Evolutionary conservation across 2,888 invertebrate genomes (phyloP), one percentile per base, ranked within the genome.

Genomic region (Trichogramma dendrolimi): DNA sequence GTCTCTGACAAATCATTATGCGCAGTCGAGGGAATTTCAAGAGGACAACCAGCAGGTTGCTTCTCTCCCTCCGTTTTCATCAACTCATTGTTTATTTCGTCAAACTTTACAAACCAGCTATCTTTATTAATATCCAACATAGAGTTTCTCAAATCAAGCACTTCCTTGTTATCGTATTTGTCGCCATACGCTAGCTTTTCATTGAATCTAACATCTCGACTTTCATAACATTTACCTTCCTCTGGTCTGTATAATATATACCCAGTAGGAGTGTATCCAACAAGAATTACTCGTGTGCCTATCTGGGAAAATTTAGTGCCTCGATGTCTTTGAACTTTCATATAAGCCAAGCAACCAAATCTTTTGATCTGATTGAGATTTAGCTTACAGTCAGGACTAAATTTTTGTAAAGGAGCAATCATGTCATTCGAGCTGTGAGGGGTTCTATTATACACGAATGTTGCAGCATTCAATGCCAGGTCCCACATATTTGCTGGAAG

Each of bases 401-500:
- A 67, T 41, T 58, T 65, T 47, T 58, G 43, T 8, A 64, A n/a
- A 10, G 66, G 66, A 8, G 41, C 55, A 58, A 49, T 27, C 55
- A 64, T 61, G 41, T 62, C 55, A 14, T 48, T 60, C 5, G 63
- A 50, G 43, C 63, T 67, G 40, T 64, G 61, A 8, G 61, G 61
- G n/a, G 64, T 60, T 42, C 60, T 50, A 55, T 67, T 66, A 48
- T 67, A 67, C 38, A 53, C 59, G 58, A 64, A 55, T n/a, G 64
- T 61, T 43, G 67, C 64, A 46, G 62, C 55, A 43, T 52, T 55
- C 4, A 56, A 56, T 7, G 64, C 67, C 56, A 54, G 47, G 46
- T 66, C 62, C 67, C 67, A 68, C 64, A 68, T 63, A 39, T 56
- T 66, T 49, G 63, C 62, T 11, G 63, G 63, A 11, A 60, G 56